Conservation (phyloP, 2,113 vertebrate species). For the Scortum barcoo region DNA sequence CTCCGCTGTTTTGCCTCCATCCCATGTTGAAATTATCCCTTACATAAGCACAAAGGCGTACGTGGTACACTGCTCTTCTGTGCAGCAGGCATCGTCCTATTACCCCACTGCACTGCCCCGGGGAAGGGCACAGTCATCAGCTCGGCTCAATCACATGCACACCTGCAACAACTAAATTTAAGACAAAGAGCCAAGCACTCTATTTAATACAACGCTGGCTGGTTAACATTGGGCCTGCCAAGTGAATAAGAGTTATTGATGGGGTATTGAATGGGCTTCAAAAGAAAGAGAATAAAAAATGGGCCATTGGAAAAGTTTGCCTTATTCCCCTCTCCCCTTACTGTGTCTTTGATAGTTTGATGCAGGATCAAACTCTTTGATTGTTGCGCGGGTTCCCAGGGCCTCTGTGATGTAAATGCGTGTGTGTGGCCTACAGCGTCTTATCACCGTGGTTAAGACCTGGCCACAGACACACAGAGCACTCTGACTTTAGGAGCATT, state of each 20-base stretch:
- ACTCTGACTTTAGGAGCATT: slow-evolving; percentile 73
- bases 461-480: slow-evolving; percentile 61
- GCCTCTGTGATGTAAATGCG: slow-evolving; percentile 74
- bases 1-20: slow-evolving; percentile 30
- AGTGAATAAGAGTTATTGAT: slow-evolving; percentile 51
- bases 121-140: slow-evolving; percentile 68
- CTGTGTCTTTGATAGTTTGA: slow-evolving; percentile 36
- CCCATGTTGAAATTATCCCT: slow-evolving; percentile 60
- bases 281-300: slow-evolving; percentile 30
- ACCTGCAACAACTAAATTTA: slow-evolving; percentile 64
- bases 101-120: slow-evolving; percentile 41
- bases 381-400: slow-evolving; percentile 65
- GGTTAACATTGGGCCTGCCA: slow-evolving; percentile 39
- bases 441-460: slow-evolving; percentile 80
- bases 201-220: slow-evolving; percentile 34
- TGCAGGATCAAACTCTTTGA: slow-evolving; percentile 73
- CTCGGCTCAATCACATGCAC: slow-evolving; percentile 53
- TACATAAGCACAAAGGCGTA: slow-evolving; percentile 60
- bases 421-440: slow-evolving; percentile 61
- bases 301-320: slow-evolving; percentile 42
- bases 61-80: slow-evolving; percentile 49
- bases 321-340: slow-evolving; percentile 35
- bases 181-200: slow-evolving; percentile 50
- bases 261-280: slow-evolving; percentile 44
- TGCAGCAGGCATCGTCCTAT: slow-evolving; percentile 49